Evolutionary conservation across 2,888 invertebrate genomes (phyloP).

Genomic region (Ryuthela nishihirai): DNA sequence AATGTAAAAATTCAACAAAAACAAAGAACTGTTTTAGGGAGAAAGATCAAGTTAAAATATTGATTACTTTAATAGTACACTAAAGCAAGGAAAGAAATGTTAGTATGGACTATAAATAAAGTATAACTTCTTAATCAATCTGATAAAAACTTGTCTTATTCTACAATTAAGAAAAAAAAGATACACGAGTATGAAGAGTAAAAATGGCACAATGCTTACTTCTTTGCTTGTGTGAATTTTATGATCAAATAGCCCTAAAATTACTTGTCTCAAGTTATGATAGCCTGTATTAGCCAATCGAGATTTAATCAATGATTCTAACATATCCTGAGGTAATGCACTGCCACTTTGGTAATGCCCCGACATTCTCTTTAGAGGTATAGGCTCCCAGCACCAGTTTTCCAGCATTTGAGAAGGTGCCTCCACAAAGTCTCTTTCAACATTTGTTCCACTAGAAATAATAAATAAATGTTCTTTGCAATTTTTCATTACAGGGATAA

Average conservation of each 20-base stretch:
- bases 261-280: conserved; percentile 54
- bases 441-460: conserved; percentile 50
- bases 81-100: too few relatives aligned
- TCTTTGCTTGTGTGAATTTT: conserved; percentile 49
- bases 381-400: conserved; percentile 57
- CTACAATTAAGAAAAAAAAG: background rate
- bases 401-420: conserved; percentile 57
- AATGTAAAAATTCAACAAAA: too few relatives aligned
- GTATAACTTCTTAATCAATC: background rate
- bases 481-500: too few relatives aligned
- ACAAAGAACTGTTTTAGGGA: too few relatives aligned
- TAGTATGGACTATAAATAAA: too few relatives aligned
- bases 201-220: conserved; percentile 18
- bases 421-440: conserved; percentile 57
- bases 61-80: too few relatives aligned
- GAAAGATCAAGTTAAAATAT: too few relatives aligned
- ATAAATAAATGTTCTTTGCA: background rate
- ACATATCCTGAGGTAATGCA: conserved; percentile 51
- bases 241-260: conserved; percentile 55
- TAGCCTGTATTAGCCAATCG: conserved; percentile 54
- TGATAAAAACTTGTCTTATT: background rate
- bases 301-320: conserved; percentile 52
- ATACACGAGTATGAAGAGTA: background rate
- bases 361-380: conserved; percentile 53
- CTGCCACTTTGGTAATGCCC: conserved; percentile 50